Percentiles rank a stretch among this genome's conserved stretches.
phyloP scores from a whole-genome alignment of 1,140 invertebrate genomes.

The Cydia strobilella region DNA sequence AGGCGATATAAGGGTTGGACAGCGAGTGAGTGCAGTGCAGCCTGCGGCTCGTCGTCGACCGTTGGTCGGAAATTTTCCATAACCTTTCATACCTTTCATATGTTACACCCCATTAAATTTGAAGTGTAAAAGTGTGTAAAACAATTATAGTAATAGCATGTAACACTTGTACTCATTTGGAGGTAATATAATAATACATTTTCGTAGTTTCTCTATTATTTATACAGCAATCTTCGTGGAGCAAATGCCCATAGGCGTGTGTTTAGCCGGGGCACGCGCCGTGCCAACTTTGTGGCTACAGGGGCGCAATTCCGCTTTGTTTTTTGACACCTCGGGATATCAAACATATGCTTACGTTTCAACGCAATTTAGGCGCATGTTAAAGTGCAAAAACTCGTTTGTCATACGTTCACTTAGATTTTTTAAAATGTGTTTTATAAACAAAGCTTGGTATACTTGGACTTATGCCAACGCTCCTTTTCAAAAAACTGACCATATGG shows the following conservation, averaged over 20 bases:
- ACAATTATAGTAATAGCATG: background rate
- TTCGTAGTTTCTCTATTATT: conserved; percentile 15
- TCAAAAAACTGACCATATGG: background rate
- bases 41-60: no score
- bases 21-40: no score
- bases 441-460: no score
- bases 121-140: background rate
- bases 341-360: no score
- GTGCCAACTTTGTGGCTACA: background rate
- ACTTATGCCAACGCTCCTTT: no score
- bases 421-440: no score
- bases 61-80: no score
- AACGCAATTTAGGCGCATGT: no score
- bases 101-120: background rate
- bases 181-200: background rate
- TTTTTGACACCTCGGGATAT: background rate
- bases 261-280: conserved; percentile 18
- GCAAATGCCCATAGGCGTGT: background rate
- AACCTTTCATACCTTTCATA: background rate
- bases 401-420: no score
- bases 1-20: no score
- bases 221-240: background rate
- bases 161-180: background rate
- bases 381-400: no score
- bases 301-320: background rate